phyloP scores from a whole-genome alignment of 2,113 vertebrate genomes.

The Stercorarius parasiticus region DNA sequence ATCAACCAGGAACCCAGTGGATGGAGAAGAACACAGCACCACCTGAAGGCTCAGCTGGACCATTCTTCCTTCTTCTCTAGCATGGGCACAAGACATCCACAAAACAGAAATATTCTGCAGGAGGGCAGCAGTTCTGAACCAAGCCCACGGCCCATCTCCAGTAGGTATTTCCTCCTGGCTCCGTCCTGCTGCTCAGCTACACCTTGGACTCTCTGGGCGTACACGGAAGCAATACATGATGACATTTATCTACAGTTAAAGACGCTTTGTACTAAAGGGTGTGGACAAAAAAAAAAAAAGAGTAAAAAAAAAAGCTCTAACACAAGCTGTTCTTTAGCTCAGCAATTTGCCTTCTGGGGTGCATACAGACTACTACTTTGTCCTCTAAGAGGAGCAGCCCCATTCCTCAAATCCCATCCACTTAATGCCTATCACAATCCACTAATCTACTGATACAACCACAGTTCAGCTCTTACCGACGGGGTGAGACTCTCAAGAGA shows the following conservation, averaged over 20 bases:
- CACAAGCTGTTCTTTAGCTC: not conserved
- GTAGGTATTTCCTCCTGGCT: not conserved
- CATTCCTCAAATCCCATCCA: not conserved
- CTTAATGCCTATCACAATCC: not conserved
- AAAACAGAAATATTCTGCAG: not conserved
- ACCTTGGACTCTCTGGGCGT: not conserved
- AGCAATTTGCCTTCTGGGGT: not conserved
- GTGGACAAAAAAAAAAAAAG: not conserved
- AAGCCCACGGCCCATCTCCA: not conserved
- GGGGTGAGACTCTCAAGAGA: not conserved
- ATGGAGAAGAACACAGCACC: not conserved
- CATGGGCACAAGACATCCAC: not conserved
- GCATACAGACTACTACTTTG: not conserved
- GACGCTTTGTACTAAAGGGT: not conserved
- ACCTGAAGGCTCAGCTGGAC: constrained; percentile 4
- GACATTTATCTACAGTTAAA: not conserved
- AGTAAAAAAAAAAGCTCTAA: not conserved
- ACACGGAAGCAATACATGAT: not conserved
- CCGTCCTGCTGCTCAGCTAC: not conserved
- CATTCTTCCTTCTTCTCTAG: not conserved
- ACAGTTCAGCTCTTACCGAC: not conserved
- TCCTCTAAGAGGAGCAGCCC: not conserved
- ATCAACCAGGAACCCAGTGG: not conserved
- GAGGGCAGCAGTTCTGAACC: not conserved
- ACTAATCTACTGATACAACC: not conserved